phyloP scores from a whole-genome alignment of 2,888 invertebrate genomes.

The Drosophila mulleri region DNA sequence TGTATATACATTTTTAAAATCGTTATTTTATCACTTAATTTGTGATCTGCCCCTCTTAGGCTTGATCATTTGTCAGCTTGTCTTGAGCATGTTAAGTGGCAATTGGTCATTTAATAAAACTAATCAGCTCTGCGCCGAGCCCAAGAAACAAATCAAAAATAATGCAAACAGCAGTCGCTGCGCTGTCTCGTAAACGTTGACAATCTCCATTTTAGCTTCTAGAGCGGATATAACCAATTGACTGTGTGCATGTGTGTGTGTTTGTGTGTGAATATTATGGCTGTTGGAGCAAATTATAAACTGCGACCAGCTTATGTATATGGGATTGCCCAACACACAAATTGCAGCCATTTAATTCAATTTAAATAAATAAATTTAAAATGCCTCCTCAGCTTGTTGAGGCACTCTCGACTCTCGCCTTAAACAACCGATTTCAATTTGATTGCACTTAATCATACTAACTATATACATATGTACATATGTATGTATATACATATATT shows the following conservation, averaged over 20 bases:
- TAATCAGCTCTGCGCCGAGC: conserved; percentile 56
- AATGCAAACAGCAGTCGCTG: conserved; percentile 5
- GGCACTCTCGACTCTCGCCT: conserved; percentile 45
- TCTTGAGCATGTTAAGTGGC: conserved; percentile 60
- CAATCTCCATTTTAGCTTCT: conserved; percentile 77
- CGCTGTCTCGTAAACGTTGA: conserved; percentile 53
- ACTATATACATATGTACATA: not conserved
- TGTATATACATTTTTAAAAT: too few species aligned
- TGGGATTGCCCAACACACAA: conserved; percentile 65
- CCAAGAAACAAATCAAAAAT: conserved; percentile 57
- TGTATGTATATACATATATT: not conserved
- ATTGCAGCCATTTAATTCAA: conserved; percentile 81
- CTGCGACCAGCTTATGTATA: conserved; percentile 33
- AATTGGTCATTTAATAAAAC: conserved; percentile 80
- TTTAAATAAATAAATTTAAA: conserved; percentile 81
- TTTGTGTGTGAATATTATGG: conserved; percentile 20
- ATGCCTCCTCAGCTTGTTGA: conserved; percentile 69
- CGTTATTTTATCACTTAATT: not conserved
- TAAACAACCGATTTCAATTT: conserved; percentile 51
- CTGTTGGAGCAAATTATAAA: conserved; percentile 41
- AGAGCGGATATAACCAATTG: conserved; percentile 83
- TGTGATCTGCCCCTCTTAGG: not conserved
- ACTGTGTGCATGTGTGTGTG: conserved; percentile 28
- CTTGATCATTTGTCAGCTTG: conserved; percentile 43
- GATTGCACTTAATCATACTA: conserved; percentile 57